Conservation (phyloP, 2,113 vertebrate genomes). For the Proterorhinus semilunaris region DNA sequence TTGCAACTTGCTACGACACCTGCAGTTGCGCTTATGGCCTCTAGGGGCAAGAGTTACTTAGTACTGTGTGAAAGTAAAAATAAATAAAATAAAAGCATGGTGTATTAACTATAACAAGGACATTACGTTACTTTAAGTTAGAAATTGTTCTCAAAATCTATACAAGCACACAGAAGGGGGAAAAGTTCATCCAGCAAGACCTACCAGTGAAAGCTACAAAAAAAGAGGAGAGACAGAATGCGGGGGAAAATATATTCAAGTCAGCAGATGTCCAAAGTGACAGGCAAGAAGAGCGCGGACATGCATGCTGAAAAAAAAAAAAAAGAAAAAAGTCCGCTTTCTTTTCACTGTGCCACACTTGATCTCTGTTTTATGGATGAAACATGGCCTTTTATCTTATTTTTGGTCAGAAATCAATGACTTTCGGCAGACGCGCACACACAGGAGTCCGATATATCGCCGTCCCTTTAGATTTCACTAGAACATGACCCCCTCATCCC, state of each 20-base stretch:
- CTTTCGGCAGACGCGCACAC: constrained; percentile 53
- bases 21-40: no score
- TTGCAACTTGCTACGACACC: no score
- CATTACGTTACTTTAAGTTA: no score
- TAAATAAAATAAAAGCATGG: no score
- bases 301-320: constrained; percentile 4
- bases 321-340: constrained; percentile 1
- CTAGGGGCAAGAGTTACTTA: no score
- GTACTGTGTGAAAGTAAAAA: no score
- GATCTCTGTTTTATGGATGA: constrained; percentile 68
- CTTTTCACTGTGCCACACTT: constrained; percentile 44
- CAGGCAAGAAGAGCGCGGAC: neutral
- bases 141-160: no score
- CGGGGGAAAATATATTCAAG: neutral
- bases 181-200: no score
- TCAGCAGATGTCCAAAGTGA: neutral
- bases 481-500: constrained; percentile 55
- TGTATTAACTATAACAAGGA: no score
- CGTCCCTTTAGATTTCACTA: constrained; percentile 66
- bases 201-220: no score
- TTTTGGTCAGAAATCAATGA: constrained; percentile 71
- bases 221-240: no score
- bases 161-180: no score
- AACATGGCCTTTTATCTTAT: constrained; percentile 57
- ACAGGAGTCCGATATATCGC: constrained; percentile 63